phyloP scores from a whole-genome alignment of 1,140 invertebrate species.

The Himalopsyche phryganea region DNA sequence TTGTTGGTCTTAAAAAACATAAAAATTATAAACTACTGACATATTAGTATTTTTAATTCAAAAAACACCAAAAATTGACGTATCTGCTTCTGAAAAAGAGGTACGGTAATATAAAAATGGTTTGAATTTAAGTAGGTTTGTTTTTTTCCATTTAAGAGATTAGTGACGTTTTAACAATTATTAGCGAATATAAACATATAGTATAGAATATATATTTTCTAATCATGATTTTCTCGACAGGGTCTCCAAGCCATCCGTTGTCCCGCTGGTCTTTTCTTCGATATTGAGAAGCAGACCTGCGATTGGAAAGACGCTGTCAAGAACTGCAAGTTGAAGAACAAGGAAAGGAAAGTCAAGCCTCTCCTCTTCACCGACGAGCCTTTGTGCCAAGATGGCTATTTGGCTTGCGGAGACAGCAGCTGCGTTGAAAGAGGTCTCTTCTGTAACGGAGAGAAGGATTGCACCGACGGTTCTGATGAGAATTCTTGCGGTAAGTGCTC shows the following conservation, averaged over 20 bases:
- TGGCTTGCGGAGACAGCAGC: constrained; percentile 82
- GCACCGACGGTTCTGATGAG: constrained; percentile 84
- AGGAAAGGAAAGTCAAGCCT: constrained; percentile 86
- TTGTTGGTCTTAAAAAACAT: no score
- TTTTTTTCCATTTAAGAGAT: no score
- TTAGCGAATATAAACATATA: no score
- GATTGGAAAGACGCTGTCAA: constrained; percentile 93
- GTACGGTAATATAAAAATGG: no score
- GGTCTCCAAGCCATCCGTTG: constrained; percentile 90
- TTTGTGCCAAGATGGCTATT: constrained; percentile 78
- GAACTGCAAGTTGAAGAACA: constrained; percentile 89
- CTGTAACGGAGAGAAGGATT: constrained; percentile 92
- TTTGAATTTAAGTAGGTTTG: no score
- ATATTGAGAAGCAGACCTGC: constrained; percentile 94
- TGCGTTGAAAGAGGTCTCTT: constrained; percentile 88
- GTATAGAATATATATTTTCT: no score
- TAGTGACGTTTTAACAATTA: no score
- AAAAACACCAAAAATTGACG: no score
- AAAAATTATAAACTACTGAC: no score
- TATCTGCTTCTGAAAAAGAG: no score
- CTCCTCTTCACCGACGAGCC: constrained; percentile 88
- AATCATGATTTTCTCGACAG: constrained; percentile 46
- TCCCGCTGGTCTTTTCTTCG: constrained; percentile 88
- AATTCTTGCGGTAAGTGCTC: constrained; percentile 87
- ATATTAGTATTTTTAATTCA: no score